These are phyloP conservation scores for Boloria euphrosyne DNA, from an alignment of 2,888 invertebrate species.

Conservation along the genomic window DNA sequence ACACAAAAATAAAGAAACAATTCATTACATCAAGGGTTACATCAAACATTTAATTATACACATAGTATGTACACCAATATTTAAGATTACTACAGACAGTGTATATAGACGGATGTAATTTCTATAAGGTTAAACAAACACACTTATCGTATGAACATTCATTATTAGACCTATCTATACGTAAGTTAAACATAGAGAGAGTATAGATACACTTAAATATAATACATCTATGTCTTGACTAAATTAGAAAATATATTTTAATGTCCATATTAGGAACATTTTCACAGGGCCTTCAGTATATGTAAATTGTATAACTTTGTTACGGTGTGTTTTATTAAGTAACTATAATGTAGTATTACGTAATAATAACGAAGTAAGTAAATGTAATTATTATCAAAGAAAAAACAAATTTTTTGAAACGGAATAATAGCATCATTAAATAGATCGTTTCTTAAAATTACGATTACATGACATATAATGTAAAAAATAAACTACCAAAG, in stretches of 20 bases:
- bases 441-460: too few species aligned
- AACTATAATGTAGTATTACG: background rate
- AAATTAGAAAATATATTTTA: conserved; percentile 17
- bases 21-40: conserved; percentile 11
- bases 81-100: conserved; percentile 36
- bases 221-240: background rate
- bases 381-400: too few species aligned
- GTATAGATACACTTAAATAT: conserved; percentile 28
- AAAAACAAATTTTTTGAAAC: too few species aligned
- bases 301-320: conserved; percentile 15
- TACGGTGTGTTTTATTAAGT: background rate
- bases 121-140: conserved; percentile 33
- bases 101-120: conserved; percentile 40
- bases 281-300: conserved; percentile 25
- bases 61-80: conserved; percentile 36
- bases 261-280: conserved; percentile 31
- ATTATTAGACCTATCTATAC: conserved; percentile 35
- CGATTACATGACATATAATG: too few species aligned
- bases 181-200: conserved; percentile 30
- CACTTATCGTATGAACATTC: conserved; percentile 27
- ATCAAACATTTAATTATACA: conserved; percentile 36
- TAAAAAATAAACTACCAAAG: too few species aligned
- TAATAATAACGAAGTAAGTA: background rate
- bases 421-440: too few species aligned
- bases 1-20: conserved; percentile 28